These are phyloP conservation scores for Aradophagus sp. DNA, from an alignment of 1,140 invertebrate species.

Conservation along the genomic window DNA sequence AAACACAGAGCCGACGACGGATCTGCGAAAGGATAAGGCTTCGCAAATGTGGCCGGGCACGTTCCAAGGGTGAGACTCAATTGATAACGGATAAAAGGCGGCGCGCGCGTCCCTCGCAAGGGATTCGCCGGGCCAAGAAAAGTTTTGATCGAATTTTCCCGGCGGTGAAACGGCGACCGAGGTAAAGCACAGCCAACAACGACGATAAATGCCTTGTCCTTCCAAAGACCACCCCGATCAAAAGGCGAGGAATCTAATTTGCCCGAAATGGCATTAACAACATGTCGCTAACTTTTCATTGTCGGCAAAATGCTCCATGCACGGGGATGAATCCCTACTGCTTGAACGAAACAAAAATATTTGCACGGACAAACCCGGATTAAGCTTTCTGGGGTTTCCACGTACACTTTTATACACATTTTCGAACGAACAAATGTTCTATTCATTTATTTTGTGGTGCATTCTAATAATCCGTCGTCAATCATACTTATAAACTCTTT, in stretches of 20 bases:
- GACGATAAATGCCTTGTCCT: constrained; percentile 50
- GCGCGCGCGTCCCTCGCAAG: constrained; percentile 54
- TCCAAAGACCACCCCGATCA: constrained; percentile 51
- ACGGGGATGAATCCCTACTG: constrained; percentile 33
- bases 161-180: constrained; percentile 34
- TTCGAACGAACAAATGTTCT: too few species aligned
- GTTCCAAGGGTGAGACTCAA: constrained; percentile 55
- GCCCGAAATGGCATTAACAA: constrained; percentile 57
- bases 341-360: constrained; percentile 40
- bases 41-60: constrained; percentile 46
- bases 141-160: constrained; percentile 60
- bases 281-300: constrained; percentile 53
- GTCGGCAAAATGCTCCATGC: constrained; percentile 12
- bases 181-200: constrained; percentile 46
- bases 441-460: too few species aligned
- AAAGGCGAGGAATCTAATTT: constrained; percentile 59
- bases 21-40: constrained; percentile 60
- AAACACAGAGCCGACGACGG: constrained; percentile 57
- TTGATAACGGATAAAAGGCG: constrained; percentile 60
- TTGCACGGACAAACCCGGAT: constrained; percentile 7
- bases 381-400: too few species aligned
- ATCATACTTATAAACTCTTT: too few species aligned
- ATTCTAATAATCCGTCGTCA: too few species aligned
- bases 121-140: constrained; percentile 57
- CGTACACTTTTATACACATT: too few species aligned